Evolutionary conservation across 2,113 vertebrate species (phyloP).

Genomic region (Neomonachus schauinslandi): DNA sequence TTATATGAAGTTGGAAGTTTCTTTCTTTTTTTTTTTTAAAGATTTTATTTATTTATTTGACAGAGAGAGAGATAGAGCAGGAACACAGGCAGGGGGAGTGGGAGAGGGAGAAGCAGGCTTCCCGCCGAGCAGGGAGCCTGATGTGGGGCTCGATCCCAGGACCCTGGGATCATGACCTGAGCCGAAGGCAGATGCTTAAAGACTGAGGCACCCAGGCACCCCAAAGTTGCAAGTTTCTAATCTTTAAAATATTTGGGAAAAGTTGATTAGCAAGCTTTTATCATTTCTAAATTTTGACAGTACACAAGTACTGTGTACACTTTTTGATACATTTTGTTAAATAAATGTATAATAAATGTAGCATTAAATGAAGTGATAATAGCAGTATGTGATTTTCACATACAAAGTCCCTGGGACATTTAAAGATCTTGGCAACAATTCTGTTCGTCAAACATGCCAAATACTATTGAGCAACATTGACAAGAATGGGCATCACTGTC

Average conservation of each 20-base stretch:
- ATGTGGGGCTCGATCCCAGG: no score
- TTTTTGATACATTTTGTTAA: neutral
- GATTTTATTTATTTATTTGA: no score
- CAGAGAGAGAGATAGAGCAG: no score
- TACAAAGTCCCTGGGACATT: neutral
- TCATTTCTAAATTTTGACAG: neutral
- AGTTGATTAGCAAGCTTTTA: neutral
- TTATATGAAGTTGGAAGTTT: neutral
- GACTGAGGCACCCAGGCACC: no score
- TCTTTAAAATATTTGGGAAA: neutral
- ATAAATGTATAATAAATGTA: neutral
- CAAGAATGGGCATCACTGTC: neutral
- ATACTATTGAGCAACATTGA: neutral
- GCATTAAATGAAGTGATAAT: neutral
- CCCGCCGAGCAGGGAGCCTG: no score
- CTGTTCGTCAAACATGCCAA: neutral
- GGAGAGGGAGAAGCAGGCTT: no score
- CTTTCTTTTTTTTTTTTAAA: neutral
- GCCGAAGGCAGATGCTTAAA: no score
- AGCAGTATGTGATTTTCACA: neutral
- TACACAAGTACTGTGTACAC: neutral
- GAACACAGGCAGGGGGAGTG: no score
- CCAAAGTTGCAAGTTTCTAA: neutral
- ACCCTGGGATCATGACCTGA: no score
- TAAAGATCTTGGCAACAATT: neutral